Base-by-base conservation (phyloP, 2,113 vertebrate genomes). In the Oreochromis aureus region DNA sequence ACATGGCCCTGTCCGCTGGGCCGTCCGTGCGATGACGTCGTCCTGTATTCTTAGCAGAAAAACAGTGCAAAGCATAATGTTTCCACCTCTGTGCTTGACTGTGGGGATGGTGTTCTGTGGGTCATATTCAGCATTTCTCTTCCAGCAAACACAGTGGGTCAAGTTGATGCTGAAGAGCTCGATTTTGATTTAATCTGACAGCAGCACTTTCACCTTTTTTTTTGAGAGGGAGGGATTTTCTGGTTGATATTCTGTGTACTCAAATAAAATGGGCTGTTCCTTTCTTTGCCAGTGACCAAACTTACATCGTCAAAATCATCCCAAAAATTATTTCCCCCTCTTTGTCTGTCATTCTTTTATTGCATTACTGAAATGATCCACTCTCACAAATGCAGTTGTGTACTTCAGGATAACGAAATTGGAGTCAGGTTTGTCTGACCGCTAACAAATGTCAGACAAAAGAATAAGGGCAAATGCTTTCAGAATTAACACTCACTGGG, bases 171-270 rank as follows among this genome's bases (percentile, higher is more conserved):
- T 5, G 32, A 69, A 41, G 36, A 41, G 19, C 63, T 69, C 7
- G 7, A 41, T 69, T 41, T 41, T 41, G 63, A 41, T 41, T 41
- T 69, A 3, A 22, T 69, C 63, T 69, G 36, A 69, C 36, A 39
- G 19, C 36, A 69, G 19, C 19, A 22, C 36, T 22, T 69, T 69
- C 59, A 11, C 59, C 9, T 66, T 36, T n/a, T 63, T 32, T 7
- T 11, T 34, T 11, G 32, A 36, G 1, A 66, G 6, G 0, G 59
- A 12, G 32, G 10, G 61, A 39, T 0, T 39, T 1, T 39, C 32
- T 66, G 63, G 1, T 69, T 69, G 36, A 41, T 41, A 41, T 69
- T 22, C 36, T 41, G 63, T 41, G 19, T 69, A 13, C 34, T 69
- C 63, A 39, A 5, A 39, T 69, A 0, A 13, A 66, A 66, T 39